Percentiles rank a stretch among this genome's conserved stretches.
Evolutionary conservation across 1,140 invertebrate genomes (phyloP).

Genomic region (Harpegnathos saltator): DNA sequence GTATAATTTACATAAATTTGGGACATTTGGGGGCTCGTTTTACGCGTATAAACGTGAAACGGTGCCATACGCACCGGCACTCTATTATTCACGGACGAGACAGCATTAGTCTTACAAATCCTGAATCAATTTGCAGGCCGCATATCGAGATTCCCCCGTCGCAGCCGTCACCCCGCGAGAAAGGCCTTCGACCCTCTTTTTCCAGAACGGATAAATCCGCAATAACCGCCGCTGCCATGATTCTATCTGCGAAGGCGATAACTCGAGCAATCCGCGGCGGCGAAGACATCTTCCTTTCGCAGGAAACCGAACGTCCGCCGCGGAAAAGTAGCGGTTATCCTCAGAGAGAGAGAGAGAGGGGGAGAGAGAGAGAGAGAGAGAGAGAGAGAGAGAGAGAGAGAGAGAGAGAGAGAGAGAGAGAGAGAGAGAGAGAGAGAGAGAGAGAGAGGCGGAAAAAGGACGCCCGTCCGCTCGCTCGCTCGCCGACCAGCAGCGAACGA

Average conservation of each 20-base stretch:
- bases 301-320: conserved; percentile 54
- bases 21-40: not conserved
- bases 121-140: conserved; percentile 49
- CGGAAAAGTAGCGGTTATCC: conserved; percentile 52
- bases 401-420: too few species aligned
- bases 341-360: too few species aligned
- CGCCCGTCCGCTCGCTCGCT: not conserved
- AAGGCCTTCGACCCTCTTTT: conserved; percentile 17
- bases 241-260: conserved; percentile 55
- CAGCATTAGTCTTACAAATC: conserved; percentile 47
- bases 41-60: not conserved
- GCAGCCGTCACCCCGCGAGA: conserved; percentile 34
- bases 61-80: not conserved
- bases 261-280: conserved; percentile 53
- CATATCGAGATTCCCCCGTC: conserved; percentile 46
- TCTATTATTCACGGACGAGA: conserved; percentile 3
- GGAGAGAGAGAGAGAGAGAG: too few species aligned
- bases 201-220: conserved; percentile 53
- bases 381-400: too few species aligned
- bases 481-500: too few species aligned
- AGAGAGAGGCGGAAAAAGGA: conserved; percentile 47
- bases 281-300: conserved; percentile 51
- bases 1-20: not conserved
- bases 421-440: too few species aligned
- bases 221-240: conserved; percentile 52